A percentile compares a stretch with the other conserved stretches of the same genome.
Evolutionary conservation across 2,797 vertebrate species (phyloP).

Genomic region (Molossus molossus): DNA sequence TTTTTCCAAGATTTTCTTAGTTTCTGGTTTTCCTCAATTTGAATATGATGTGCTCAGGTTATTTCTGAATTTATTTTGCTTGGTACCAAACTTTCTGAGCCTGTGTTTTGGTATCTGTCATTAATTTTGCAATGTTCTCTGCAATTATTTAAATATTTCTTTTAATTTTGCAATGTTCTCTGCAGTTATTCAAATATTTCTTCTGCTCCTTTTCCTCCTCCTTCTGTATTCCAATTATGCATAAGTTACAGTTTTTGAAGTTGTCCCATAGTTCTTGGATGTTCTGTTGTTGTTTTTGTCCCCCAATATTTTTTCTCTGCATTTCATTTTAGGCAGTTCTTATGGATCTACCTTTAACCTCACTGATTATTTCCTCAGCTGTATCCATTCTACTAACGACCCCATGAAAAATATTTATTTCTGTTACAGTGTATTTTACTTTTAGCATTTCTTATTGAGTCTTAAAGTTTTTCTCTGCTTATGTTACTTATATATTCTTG

Average conservation of each 20-base stretch:
- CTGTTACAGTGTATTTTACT: background rate
- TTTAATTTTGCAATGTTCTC: constrained; percentile 8
- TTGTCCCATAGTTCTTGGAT: background rate
- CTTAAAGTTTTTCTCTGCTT: background rate
- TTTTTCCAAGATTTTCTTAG: background rate
- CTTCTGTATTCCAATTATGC: background rate
- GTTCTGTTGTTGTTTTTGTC: background rate
- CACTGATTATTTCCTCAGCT: background rate
- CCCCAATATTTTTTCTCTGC: constrained; percentile 37
- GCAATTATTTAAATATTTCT: background rate
- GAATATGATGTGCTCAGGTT: background rate
- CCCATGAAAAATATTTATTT: background rate
- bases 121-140: background rate
- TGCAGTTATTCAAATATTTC: background rate
- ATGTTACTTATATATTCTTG: background rate
- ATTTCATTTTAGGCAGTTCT: background rate
- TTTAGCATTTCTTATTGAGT: background rate
- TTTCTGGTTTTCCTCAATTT: background rate
- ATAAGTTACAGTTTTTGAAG: background rate
- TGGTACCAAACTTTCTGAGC: background rate
- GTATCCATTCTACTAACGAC: background rate
- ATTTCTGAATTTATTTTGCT: constrained; percentile 30
- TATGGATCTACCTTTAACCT: background rate
- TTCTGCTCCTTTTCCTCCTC: background rate
- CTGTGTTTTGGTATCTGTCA: constrained; percentile 5